These are phyloP conservation scores for Syrista parreyssii DNA, from an alignment of 2,888 invertebrate species.

Conservation along the genomic window DNA sequence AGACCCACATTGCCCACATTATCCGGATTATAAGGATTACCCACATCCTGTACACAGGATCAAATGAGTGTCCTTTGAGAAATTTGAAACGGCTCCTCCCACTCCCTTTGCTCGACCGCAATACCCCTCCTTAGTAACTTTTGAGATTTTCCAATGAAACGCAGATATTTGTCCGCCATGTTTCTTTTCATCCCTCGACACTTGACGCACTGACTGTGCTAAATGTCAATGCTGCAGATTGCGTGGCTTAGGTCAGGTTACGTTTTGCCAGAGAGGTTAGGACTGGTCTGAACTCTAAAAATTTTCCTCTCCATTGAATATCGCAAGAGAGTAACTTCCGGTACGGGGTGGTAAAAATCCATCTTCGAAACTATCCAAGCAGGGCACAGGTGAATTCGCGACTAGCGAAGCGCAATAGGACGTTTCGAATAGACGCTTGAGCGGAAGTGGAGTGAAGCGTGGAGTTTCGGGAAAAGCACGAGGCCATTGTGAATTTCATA, in stretches of 20 bases:
- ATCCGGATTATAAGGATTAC: not conserved
- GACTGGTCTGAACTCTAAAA: not conserved
- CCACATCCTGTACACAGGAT: slow-evolving; percentile 25
- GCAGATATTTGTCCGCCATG: not conserved
- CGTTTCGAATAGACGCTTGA: not conserved
- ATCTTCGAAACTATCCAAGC: not conserved
- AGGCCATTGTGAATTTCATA: not conserved
- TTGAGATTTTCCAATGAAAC: not conserved
- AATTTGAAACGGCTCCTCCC: slow-evolving; percentile 20
- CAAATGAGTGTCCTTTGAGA: slow-evolving; percentile 4
- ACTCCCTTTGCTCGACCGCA: not conserved
- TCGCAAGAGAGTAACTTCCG: not conserved
- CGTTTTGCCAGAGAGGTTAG: not conserved
- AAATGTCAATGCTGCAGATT: not conserved
- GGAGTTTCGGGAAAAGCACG: not conserved
- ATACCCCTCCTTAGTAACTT: not conserved
- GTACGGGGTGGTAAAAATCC: not conserved
- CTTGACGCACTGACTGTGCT: not conserved
- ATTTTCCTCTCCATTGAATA: not conserved
- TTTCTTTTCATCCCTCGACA: not conserved
- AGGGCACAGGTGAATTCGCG: slow-evolving; percentile 1
- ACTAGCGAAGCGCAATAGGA: not conserved
- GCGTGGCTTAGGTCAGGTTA: not conserved
- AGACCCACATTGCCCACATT: slow-evolving; percentile 23
- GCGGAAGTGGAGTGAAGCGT: not conserved